phyloP scores from a whole-genome alignment of 2,113 vertebrate species.

The Nothoprocta pentlandii region DNA sequence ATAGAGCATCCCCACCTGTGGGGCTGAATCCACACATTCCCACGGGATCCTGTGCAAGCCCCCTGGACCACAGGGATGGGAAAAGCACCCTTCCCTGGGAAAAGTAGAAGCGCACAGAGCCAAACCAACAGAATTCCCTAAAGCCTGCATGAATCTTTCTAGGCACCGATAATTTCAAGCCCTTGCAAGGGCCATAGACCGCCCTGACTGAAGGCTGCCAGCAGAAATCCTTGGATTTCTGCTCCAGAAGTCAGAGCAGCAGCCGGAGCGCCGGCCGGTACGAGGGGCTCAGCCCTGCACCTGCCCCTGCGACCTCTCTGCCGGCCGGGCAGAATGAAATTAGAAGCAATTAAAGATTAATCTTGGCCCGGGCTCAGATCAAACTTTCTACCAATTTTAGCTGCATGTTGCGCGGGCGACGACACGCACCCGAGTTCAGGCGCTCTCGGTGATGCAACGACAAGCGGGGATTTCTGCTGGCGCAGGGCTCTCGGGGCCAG shows the following conservation, averaged over 20 bases:
- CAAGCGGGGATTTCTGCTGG: background rate
- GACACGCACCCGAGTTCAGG: background rate
- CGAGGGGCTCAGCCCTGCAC: background rate
- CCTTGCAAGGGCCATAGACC: background rate
- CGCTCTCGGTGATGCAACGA: background rate
- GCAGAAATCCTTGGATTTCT: background rate
- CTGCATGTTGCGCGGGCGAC: conserved; percentile 14
- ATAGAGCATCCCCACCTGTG: fast-evolving
- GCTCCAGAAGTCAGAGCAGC: too few species aligned
- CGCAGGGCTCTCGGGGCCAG: fast-evolving
- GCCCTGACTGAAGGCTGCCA: background rate
- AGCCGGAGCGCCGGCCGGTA: too few species aligned
- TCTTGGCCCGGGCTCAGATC: conserved; percentile 47
- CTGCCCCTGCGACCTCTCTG: background rate
- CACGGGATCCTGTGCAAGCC: background rate
- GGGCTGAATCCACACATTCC: background rate
- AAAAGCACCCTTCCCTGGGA: too few species aligned
- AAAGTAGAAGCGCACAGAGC: background rate
- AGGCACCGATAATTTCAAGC: background rate
- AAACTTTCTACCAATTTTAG: conserved; percentile 64
- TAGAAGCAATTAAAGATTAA: conserved; percentile 72
- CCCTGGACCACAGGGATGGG: background rate
- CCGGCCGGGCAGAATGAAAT: background rate
- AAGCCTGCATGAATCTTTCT: background rate
- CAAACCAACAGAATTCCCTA: background rate